Base-by-base conservation (phyloP, 2,797 vertebrate species). In the Chanos chanos region DNA sequence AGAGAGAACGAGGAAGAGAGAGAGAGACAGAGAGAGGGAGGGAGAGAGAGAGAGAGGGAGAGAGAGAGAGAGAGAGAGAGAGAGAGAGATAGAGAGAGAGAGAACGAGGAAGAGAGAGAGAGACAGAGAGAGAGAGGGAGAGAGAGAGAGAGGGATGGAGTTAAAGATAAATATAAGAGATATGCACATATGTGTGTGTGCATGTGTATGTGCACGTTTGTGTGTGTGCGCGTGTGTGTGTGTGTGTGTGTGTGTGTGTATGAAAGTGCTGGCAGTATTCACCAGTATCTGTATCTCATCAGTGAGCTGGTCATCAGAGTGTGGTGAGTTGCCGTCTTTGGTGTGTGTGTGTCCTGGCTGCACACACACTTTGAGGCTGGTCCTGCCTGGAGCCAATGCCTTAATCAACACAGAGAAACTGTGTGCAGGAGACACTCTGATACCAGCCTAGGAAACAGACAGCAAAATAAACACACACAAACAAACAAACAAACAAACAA, bases 211-310 rank as follows among this genome's bases (percentile, higher is more conserved):
- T n/a, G n/a, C n/a, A n/a, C n/a, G n/a, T n/a, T n/a, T n/a, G n/a
- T n/a, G n/a, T n/a, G n/a, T n/a, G n/a, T n/a, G n/a, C n/a, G n/a
- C n/a, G n/a, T n/a, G n/a, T n/a, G n/a, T n/a, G n/a, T n/a, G n/a
- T n/a, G 13, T 6, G 41, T 45, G 36, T n/a, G 19, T 27, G n/a
- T 41, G 7, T 10, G 0, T 4, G 37, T 44, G 8, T 8, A 19
- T 41, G 7, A 4, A 19, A 18, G 4, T 8, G 8, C 15, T 10
- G 22, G 9, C n/a, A 5, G 33, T 58, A 28, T 41, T 74, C 76
- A 89, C 86, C 79, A 85, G 72, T 15, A 89, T 83, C 58, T 87
- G 86, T 48, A 89, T 74, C 76, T 90, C 83, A 30, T 87, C 81
- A 3, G 75, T 77, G 10, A 89, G 60, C 39, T 83, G 81, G 56